Evolutionary conservation across 2,113 vertebrate genomes (phyloP), one percentile per base, ranked within the genome.

Genomic region (Strigops habroptila): DNA sequence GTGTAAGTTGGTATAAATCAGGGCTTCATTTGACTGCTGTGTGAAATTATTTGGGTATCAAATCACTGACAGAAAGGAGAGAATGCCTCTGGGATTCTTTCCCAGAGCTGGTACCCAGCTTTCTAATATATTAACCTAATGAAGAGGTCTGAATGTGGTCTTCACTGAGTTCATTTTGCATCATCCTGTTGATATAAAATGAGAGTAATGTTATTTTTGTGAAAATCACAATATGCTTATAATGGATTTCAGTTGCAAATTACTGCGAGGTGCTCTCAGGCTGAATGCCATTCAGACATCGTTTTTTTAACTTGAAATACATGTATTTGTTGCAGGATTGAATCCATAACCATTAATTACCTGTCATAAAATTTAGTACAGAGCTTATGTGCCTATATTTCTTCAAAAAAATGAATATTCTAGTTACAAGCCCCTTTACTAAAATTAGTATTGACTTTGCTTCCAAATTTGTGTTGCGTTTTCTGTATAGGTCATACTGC

Each of bases 341-440:
- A 90, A 88, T 93, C 86, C 69, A 64, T 95, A 86, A 88, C 21
- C 7, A 93, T 95, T 96, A 95, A 95, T 93, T 91, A 94, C 80
- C 60, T 37, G 35, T 86, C 82, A 75, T 92, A 81, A 90, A 95
- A 93, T 94, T 94, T 96, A 96, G 64, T 64, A 52, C 39, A 11
- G 39, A 7, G 0, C 84, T 94, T 92, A 92, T 71, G 39, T 44
- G 90, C 76, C 60, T 79, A 1, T 81, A 64, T 92, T 64, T 43
- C 25, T 80, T 89, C 82, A 86, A 52, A 83, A 94, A 96, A 86
- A 81, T 64, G 69, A 44, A 75, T 93, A 86, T 93, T 86, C 30
- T 15, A 1, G 88, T 90, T 90, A 94, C 86, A 96, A 86, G 52
- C 48, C 69, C 74, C 90, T 94, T 92, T 76, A 81, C 59, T 74